phyloP scores from a whole-genome alignment of 2,888 invertebrate genomes.

The Phorcus lineatus region DNA sequence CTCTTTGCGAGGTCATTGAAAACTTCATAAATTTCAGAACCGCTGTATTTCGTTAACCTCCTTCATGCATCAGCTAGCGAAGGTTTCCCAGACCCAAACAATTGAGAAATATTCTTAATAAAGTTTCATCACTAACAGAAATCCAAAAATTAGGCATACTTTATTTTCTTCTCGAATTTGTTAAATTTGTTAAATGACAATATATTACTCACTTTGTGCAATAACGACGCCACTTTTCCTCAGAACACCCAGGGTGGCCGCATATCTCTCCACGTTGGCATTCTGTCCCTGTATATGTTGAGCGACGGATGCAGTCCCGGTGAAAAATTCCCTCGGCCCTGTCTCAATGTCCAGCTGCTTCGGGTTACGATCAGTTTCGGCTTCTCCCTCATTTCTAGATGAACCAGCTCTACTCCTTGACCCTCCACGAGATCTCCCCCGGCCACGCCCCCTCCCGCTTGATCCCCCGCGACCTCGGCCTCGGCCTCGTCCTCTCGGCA shows the following conservation, averaged over 20 bases:
- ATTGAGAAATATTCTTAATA: too few relatives aligned
- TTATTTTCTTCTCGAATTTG: not conserved
- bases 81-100: too few relatives aligned
- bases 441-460: constrained; percentile 43
- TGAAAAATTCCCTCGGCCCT: constrained; percentile 63
- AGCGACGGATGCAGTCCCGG: constrained; percentile 62
- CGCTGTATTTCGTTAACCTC: too few relatives aligned
- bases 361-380: constrained; percentile 12
- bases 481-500: constrained; percentile 44
- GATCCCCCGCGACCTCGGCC: constrained; percentile 44
- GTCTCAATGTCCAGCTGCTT: constrained; percentile 59
- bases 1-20: too few relatives aligned
- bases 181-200: not conserved
- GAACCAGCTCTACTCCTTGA: constrained; percentile 11
- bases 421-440: constrained; percentile 37
- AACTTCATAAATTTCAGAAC: too few relatives aligned
- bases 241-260: constrained; percentile 65
- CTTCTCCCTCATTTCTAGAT: constrained; percentile 25
- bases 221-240: constrained; percentile 65
- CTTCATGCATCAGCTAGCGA: too few relatives aligned
- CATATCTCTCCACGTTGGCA: constrained; percentile 62
- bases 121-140: too few relatives aligned
- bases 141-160: too few relatives aligned
- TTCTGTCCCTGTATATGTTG: constrained; percentile 67
- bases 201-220: constrained; percentile 70